Percentiles rank a stretch among this genome's conserved stretches.
Evolutionary conservation across 2,888 invertebrate genomes (phyloP).

Genomic region (Ormia ochracea): DNA sequence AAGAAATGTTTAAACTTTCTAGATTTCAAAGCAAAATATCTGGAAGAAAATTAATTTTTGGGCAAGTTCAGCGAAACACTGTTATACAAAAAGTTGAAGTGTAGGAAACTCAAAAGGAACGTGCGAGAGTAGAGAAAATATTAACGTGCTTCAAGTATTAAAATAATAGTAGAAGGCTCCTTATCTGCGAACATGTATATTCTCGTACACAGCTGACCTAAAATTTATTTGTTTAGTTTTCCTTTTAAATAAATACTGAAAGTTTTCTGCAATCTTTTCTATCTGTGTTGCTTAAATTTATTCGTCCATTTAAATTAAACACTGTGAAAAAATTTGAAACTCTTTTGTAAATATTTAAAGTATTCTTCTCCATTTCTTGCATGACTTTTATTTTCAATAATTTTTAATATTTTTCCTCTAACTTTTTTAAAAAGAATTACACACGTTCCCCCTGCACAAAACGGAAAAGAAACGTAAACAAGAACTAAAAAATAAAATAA

Average conservation of each 20-base stretch:
- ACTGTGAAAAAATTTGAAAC: slow-evolving; percentile 20
- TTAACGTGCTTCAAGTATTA: not conserved
- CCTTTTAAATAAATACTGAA: not conserved
- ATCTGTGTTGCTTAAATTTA: not conserved
- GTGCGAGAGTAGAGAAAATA: not conserved
- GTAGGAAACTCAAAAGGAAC: not conserved
- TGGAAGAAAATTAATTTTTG: not conserved
- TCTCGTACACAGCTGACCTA: not conserved
- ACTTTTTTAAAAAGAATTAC: not conserved
- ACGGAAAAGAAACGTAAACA: slow-evolving; percentile 1
- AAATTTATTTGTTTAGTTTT: not conserved
- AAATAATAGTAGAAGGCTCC: not conserved
- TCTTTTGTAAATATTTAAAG: slow-evolving; percentile 24
- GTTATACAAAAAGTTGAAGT: not conserved
- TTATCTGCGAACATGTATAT: not conserved
- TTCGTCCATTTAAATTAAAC: slow-evolving; percentile 14
- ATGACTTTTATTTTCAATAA: not conserved
- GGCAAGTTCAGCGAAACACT: not conserved
- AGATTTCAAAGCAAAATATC: not conserved
- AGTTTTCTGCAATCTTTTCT: not conserved
- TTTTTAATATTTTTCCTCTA: not conserved
- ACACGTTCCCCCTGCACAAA: not conserved
- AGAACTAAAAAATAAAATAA: slow-evolving; percentile 12
- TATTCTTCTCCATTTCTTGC: not conserved
- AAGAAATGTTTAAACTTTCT: not conserved